phyloP scores from a whole-genome alignment of 30 jellyfish, hydroid and myxozoan genomes.

The Turritopsis rubra region DNA sequence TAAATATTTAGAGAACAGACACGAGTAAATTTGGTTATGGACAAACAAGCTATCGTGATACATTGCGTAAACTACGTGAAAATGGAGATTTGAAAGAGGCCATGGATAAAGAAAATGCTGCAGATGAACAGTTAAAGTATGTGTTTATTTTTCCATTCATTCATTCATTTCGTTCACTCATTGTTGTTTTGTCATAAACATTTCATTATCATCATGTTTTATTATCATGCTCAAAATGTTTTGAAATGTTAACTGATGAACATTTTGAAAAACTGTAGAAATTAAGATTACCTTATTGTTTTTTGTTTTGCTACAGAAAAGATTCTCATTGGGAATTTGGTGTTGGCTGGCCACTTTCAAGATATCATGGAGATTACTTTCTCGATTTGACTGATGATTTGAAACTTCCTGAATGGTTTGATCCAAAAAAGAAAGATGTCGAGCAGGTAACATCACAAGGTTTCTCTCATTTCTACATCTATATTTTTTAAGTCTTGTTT shows the following conservation, averaged over 20 bases:
- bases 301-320: background rate
- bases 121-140: background rate
- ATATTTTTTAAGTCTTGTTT: background rate
- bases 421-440: background rate
- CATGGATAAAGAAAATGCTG: background rate
- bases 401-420: constrained; percentile 16
- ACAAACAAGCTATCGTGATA: background rate
- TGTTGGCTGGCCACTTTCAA: constrained; percentile 1
- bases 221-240: too few species aligned
- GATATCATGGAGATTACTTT: constrained; percentile 11
- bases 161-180: too few species aligned
- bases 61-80: background rate
- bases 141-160: too few species aligned
- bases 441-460: background rate
- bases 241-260: too few species aligned
- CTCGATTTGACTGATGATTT: constrained; percentile 19
- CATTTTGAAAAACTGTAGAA: too few species aligned
- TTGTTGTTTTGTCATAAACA: too few species aligned
- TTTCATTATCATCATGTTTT: too few species aligned
- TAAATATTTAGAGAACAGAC: constrained; percentile 4
- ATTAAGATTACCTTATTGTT: too few species aligned
- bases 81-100: background rate
- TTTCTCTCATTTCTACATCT: too few species aligned
- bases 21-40: constrained; percentile 6
- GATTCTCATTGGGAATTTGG: background rate